A percentile compares a stretch with the other conserved stretches of the same genome.
Evolutionary conservation across 1,140 invertebrate genomes (phyloP).

Genomic region (Euura saliciscinereae): DNA sequence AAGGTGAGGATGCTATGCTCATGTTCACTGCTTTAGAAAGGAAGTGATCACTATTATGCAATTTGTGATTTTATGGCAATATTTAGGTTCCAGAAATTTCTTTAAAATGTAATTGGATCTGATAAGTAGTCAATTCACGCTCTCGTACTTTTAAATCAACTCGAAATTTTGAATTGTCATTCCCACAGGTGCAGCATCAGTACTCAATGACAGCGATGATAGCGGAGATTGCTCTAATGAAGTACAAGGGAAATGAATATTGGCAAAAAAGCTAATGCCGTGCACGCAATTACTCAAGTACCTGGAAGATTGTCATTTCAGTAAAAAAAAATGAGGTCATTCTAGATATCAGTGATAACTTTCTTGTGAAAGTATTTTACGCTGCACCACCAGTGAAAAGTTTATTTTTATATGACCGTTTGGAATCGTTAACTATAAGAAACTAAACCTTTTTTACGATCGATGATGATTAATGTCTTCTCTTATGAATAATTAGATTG

Average conservation of each 20-base stretch:
- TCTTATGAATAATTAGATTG: too few species aligned
- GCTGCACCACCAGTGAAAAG: conserved; percentile 62
- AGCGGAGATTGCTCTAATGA: conserved; percentile 31
- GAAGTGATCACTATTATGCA: too few species aligned
- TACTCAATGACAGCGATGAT: conserved; percentile 35
- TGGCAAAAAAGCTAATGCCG: conserved; percentile 67
- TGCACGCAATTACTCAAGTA: conserved; percentile 36
- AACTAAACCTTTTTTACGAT: too few species aligned
- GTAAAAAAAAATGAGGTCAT: conserved; percentile 63
- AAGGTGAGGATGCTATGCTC: conserved; percentile 35
- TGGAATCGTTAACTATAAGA: too few species aligned
- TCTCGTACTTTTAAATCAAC: too few species aligned
- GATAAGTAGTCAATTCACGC: too few species aligned
- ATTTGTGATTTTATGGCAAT: conserved; percentile 44
- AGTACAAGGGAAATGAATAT: conserved; percentile 72
- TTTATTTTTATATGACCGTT: not conserved
- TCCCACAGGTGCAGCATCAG: conserved; percentile 27
- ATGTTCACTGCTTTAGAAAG: conserved; percentile 12
- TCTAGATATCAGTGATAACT: conserved; percentile 88
- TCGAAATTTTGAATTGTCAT: conserved; percentile 21
- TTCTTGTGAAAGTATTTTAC: conserved; percentile 87
- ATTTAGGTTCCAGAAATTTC: conserved; percentile 13
- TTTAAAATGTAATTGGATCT: too few species aligned
- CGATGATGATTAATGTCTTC: too few species aligned
- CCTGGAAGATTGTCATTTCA: conserved; percentile 25